These are phyloP conservation scores for Psammodynastes pulverulentus DNA, from an alignment of 2,113 vertebrate genomes.

Conservation along the genomic window DNA sequence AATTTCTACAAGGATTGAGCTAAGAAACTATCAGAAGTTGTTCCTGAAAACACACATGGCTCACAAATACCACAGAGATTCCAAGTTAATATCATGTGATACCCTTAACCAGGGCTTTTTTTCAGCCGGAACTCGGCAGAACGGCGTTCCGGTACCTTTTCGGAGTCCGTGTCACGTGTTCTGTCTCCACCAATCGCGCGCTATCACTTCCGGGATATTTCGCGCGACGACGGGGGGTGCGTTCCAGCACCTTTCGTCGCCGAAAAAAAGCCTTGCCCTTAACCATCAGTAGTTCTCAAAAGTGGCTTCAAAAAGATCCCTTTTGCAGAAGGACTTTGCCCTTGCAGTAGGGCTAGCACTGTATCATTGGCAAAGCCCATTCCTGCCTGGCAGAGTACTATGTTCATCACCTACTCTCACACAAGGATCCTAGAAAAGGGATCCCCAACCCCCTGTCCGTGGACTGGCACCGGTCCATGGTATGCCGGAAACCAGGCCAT, in stretches of 20 bases:
- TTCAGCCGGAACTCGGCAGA: too few species aligned
- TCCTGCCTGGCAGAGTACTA: not conserved
- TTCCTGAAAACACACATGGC: not conserved
- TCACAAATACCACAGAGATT: not conserved
- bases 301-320: not conserved
- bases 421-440: not conserved
- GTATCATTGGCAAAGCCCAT: not conserved
- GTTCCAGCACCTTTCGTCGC: too few species aligned
- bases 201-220: too few species aligned
- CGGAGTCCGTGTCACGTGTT: too few species aligned
- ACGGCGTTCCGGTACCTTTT: too few species aligned
- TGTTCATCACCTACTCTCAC: not conserved
- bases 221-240: too few species aligned
- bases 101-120: too few species aligned
- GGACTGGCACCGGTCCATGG: too few species aligned
- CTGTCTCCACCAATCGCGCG: too few species aligned
- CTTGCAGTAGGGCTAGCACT: not conserved
- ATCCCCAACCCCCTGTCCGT: too few species aligned
- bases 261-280: too few species aligned
- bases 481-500: too few species aligned
- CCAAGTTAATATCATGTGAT: not conserved
- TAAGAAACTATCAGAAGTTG: not conserved
- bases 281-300: not conserved
- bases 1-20: not conserved
- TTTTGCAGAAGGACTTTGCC: not conserved